Evolutionary conservation across 1,140 invertebrate genomes (phyloP).

Genomic region (Pemphigus obesinymphae): DNA sequence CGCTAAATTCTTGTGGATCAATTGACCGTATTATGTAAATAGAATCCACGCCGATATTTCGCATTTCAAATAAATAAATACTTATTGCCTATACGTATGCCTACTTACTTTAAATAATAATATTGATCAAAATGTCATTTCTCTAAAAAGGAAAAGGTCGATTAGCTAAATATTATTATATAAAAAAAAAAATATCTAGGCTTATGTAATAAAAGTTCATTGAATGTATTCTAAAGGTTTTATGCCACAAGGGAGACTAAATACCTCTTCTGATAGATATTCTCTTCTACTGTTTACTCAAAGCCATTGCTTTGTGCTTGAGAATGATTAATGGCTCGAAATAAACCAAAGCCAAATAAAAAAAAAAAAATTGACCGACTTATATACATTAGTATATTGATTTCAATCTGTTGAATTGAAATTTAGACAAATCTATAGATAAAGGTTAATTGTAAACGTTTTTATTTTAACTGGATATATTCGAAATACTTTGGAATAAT

Average conservation of each 20-base stretch:
- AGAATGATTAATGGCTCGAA: neutral
- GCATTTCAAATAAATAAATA: too few relatives aligned
- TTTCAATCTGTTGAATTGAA: neutral
- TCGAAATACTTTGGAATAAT: too few relatives aligned
- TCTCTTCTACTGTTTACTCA: neutral
- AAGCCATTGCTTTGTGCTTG: neutral
- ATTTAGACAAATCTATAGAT: neutral
- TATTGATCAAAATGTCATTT: neutral
- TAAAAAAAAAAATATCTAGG: neutral
- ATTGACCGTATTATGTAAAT: slow-evolving; percentile 2
- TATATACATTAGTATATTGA: neutral
- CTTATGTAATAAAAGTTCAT: neutral
- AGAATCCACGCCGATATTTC: neutral
- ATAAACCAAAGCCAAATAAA: neutral
- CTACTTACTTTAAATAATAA: too few relatives aligned
- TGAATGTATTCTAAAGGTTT: neutral
- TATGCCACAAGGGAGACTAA: neutral
- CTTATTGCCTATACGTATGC: too few relatives aligned
- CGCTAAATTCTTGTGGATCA: neutral
- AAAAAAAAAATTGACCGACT: neutral
- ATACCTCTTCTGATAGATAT: neutral
- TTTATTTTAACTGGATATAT: too few relatives aligned
- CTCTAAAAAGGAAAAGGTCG: neutral
- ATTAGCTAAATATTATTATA: neutral
- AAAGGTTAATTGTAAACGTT: neutral